These are phyloP conservation scores for Blastobasis adustella DNA, from an alignment of 2,888 invertebrate species.

Conservation along the genomic window DNA sequence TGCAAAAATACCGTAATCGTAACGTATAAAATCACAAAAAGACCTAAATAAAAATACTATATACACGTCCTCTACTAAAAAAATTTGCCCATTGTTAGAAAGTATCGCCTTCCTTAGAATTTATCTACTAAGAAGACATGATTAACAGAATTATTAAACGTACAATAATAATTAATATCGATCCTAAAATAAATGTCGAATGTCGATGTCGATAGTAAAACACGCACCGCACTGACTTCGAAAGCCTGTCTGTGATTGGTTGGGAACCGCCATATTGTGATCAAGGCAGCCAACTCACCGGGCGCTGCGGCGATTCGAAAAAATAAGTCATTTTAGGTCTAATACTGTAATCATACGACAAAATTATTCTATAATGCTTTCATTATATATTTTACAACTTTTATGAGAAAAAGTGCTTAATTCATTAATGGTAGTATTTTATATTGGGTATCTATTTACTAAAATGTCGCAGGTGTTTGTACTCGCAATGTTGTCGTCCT, in stretches of 20 bases:
- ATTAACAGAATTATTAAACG: too few species aligned
- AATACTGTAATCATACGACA: background rate
- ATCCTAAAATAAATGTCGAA: background rate
- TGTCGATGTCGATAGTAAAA: slow-evolving; percentile 23
- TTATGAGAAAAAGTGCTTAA: too few species aligned
- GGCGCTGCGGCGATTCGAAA: background rate
- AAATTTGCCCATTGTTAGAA: too few species aligned
- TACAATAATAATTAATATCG: too few species aligned
- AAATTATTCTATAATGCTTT: background rate
- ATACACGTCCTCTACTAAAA: too few species aligned
- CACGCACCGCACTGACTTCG: slow-evolving; percentile 19
- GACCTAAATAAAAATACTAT: too few species aligned
- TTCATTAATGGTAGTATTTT: background rate
- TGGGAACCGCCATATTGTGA: slow-evolving; percentile 25
- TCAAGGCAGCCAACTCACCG: slow-evolving; percentile 40
- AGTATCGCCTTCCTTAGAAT: too few species aligned
- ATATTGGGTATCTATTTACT: background rate
- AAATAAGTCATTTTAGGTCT: slow-evolving; percentile 6
- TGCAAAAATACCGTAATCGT: too few species aligned
- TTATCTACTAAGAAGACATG: too few species aligned
- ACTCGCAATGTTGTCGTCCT: slow-evolving; percentile 30
- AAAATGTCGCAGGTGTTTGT: slow-evolving; percentile 33
- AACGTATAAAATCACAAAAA: too few species aligned
- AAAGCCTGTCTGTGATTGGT: slow-evolving; percentile 41
- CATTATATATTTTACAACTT: background rate